Conservation (phyloP, 2,113 vertebrate species). For the Nibea albiflora region DNA sequence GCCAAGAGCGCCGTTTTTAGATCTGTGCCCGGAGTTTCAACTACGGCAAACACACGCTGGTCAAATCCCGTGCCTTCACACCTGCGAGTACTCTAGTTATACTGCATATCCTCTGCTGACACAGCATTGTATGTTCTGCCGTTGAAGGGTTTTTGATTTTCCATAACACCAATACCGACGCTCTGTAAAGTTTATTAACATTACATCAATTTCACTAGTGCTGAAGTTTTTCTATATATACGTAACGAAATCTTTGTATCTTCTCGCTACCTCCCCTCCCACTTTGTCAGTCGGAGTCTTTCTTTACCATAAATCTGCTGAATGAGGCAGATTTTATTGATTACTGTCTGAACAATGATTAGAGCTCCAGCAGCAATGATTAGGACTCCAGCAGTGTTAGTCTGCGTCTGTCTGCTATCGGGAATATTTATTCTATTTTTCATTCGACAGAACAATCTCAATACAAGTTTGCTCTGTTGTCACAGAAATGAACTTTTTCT, state of each 20-base stretch:
- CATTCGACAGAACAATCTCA: slow-evolving; percentile 7
- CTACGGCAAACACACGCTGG: no score
- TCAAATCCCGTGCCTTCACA: no score
- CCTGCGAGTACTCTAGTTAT: no score
- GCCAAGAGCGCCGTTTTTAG: no score
- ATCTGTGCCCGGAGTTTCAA: no score
- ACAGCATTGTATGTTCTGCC: no score
- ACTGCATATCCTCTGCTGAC: no score
- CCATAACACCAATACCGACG: no score
- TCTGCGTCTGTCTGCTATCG: slow-evolving; percentile 18
- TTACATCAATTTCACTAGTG: no score
- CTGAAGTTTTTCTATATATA: not conserved
- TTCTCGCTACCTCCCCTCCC: slow-evolving; percentile 4
- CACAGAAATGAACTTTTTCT: not conserved
- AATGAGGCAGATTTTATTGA: slow-evolving; percentile 46
- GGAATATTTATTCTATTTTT: not conserved
- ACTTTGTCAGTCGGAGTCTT: not conserved
- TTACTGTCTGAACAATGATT: slow-evolving; percentile 37
- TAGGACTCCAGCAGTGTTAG: slow-evolving; percentile 27
- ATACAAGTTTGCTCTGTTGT: not conserved
- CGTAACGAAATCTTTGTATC: not conserved
- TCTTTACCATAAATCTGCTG: slow-evolving; percentile 32
- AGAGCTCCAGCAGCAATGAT: slow-evolving; percentile 40
- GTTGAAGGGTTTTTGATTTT: no score
- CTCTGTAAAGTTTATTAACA: no score